These are phyloP conservation scores for Mythimna pallens DNA, from an alignment of 2,888 invertebrate species.

Conservation along the genomic window DNA sequence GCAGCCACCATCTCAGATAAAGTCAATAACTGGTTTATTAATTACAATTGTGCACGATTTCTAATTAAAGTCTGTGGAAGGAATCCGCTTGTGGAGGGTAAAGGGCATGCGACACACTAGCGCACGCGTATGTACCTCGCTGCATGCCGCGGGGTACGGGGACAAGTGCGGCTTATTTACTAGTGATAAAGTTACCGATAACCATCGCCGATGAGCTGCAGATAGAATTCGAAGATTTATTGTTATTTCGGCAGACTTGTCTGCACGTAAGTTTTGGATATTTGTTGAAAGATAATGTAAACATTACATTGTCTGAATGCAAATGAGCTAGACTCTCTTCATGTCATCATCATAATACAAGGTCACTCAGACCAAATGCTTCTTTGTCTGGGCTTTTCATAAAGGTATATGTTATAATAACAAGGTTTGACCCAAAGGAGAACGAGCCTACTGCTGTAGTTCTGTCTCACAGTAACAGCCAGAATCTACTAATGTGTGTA, in stretches of 20 bases:
- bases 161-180: conserved; percentile 28
- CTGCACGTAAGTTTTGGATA: conserved; percentile 10
- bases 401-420: too few relatives aligned
- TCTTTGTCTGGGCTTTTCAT: too few relatives aligned
- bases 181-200: conserved; percentile 56
- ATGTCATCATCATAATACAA: background rate
- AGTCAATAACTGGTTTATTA: conserved; percentile 40
- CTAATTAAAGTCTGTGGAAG: conserved; percentile 43
- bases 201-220: conserved; percentile 35
- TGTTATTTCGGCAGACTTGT: conserved; percentile 10
- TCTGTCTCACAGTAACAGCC: too few relatives aligned
- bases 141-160: conserved; percentile 15
- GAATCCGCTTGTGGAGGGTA: conserved; percentile 31
- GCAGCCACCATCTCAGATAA: background rate
- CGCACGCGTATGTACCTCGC: conserved; percentile 13
- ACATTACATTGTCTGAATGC: background rate
- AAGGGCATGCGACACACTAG: conserved; percentile 43
- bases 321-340: background rate
- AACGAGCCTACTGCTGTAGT: too few relatives aligned
- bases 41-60: conserved; percentile 46
- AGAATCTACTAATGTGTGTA: too few relatives aligned
- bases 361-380: background rate
- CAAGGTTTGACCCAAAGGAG: too few relatives aligned
- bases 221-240: conserved; percentile 25
- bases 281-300: background rate